Conservation (phyloP, 2,797 vertebrate species). For the Sphaeramia orbicularis region DNA sequence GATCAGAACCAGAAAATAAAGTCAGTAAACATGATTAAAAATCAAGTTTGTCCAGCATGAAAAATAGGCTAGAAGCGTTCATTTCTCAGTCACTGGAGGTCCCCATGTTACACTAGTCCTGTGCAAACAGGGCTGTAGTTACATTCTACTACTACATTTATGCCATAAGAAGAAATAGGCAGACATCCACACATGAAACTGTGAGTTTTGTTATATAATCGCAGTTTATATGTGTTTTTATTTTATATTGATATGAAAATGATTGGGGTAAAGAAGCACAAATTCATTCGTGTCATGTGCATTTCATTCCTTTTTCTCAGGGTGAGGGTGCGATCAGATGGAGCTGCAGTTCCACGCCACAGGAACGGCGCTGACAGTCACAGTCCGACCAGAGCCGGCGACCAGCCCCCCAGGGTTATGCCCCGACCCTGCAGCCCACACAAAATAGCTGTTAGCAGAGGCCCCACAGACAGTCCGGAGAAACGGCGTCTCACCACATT, state of each 20-base stretch:
- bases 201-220: too few relatives aligned
- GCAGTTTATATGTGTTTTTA: neutral
- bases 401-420: slow-evolving; percentile 89
- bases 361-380: slow-evolving; percentile 89
- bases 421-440: slow-evolving; percentile 95
- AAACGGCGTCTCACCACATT: slow-evolving; percentile 93
- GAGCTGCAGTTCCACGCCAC: slow-evolving; percentile 90
- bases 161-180: too few relatives aligned
- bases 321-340: slow-evolving; percentile 92
- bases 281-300: neutral
- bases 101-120: too few relatives aligned
- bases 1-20: too few relatives aligned
- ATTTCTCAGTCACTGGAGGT: too few relatives aligned
- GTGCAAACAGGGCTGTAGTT: too few relatives aligned
- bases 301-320: slow-evolving; percentile 71
- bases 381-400: slow-evolving; percentile 89
- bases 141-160: too few relatives aligned
- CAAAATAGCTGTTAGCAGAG: slow-evolving; percentile 88
- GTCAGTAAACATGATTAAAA: too few relatives aligned
- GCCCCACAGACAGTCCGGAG: slow-evolving; percentile 90
- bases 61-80: too few relatives aligned
- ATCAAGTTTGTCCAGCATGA: too few relatives aligned
- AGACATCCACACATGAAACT: too few relatives aligned
- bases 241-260: neutral
- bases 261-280: neutral